Conservation (phyloP, 1,140 invertebrate species). For the Hycleus phaleratus region DNA sequence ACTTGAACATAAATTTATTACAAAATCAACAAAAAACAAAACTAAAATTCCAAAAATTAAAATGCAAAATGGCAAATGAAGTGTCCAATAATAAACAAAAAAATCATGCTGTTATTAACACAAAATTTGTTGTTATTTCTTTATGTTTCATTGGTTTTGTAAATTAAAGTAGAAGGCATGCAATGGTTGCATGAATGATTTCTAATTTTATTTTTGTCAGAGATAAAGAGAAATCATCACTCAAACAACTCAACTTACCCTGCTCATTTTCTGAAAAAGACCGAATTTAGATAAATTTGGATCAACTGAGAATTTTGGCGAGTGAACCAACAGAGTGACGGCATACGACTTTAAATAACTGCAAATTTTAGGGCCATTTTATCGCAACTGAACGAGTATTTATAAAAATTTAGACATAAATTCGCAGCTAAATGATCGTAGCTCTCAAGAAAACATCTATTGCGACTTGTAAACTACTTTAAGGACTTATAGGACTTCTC, state of each 20-base stretch:
- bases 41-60: constrained; percentile 15
- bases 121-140: neutral
- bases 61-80: constrained; percentile 8
- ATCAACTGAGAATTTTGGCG: neutral
- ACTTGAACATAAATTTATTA: constrained; percentile 34
- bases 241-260: constrained; percentile 37
- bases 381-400: too few relatives aligned
- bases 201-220: neutral
- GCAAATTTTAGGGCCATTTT: too few relatives aligned
- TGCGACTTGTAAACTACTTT: too few relatives aligned
- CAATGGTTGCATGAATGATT: neutral
- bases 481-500: too few relatives aligned
- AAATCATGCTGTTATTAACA: neutral
- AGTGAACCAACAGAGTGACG: neutral
- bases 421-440: too few relatives aligned
- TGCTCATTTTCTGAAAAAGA: constrained; percentile 40
- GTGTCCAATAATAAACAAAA: neutral
- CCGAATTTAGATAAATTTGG: constrained; percentile 17
- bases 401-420: too few relatives aligned
- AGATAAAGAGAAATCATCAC: constrained; percentile 22
- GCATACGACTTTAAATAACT: too few relatives aligned
- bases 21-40: constrained; percentile 29
- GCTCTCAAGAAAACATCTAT: too few relatives aligned
- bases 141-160: neutral
- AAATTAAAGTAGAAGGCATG: too few relatives aligned